A percentile compares a stretch with the other conserved stretches of the same genome.
phyloP scores from a whole-genome alignment of 2,113 vertebrate genomes.

The Gambusia affinis region DNA sequence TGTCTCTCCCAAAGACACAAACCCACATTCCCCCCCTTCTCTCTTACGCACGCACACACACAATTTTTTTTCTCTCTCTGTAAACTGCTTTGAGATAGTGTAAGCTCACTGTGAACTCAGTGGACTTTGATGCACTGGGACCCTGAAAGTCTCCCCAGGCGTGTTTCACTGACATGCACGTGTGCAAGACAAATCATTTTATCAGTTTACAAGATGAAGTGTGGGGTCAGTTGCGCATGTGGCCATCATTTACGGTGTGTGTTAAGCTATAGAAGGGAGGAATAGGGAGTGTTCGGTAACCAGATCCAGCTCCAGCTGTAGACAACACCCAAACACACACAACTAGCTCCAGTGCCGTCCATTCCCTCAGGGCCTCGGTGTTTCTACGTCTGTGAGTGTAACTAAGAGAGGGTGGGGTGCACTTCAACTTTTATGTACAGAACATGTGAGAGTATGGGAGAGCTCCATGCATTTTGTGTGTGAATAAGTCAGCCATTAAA shows the following conservation, averaged over 20 bases:
- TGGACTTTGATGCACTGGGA: conserved; percentile 14
- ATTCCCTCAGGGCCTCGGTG: conserved; percentile 47
- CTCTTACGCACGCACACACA: not conserved
- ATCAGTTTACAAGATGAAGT: conserved; percentile 9
- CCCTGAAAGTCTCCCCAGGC: conserved; percentile 13
- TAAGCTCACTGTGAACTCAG: conserved; percentile 11
- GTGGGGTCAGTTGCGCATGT: conserved; percentile 24
- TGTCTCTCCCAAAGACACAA: not conserved
- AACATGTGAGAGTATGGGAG: conserved; percentile 45
- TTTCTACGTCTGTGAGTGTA: conserved; percentile 35
- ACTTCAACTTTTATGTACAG: conserved; percentile 47
- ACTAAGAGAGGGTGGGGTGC: conserved; percentile 13
- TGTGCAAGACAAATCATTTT: not conserved
- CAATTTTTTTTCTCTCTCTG: not conserved
- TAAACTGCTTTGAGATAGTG: conserved; percentile 2
- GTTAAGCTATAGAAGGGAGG: conserved; percentile 35
- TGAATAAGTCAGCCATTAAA: conserved; percentile 7
- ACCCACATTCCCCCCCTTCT: too few relatives aligned
- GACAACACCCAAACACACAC: conserved; percentile 67
- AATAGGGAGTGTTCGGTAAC: conserved; percentile 71
- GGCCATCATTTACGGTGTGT: conserved; percentile 30
- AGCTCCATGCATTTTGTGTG: conserved; percentile 29
- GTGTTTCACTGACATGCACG: conserved; percentile 23
- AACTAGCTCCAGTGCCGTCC: conserved; percentile 59
- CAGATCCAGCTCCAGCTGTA: conserved; percentile 69